phyloP scores from a whole-genome alignment of 1,140 invertebrate genomes.

The Ylistrum balloti region DNA sequence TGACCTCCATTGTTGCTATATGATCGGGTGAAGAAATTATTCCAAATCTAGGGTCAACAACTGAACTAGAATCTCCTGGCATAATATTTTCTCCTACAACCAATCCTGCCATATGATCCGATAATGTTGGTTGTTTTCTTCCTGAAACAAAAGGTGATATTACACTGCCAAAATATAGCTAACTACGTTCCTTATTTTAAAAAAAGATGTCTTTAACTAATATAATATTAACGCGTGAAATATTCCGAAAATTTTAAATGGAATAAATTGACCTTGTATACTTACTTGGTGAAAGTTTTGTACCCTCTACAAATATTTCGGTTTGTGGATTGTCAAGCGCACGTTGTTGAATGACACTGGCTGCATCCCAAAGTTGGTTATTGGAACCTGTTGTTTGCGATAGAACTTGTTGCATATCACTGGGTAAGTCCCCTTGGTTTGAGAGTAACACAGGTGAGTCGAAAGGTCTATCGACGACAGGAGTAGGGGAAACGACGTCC shows the following conservation, averaged over 20 bases:
- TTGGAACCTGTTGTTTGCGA: neutral
- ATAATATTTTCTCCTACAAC: neutral
- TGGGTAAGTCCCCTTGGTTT: neutral
- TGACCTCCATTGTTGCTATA: neutral
- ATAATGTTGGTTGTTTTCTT: neutral
- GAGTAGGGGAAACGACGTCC: neutral
- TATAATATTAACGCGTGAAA: neutral
- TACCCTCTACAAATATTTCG: neutral
- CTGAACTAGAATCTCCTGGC: neutral
- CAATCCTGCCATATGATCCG: neutral
- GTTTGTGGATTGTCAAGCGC: neutral
- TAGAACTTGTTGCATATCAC: neutral
- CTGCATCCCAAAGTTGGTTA: neutral
- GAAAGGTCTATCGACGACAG: neutral
- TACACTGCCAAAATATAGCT: neutral
- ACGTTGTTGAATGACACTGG: constrained; percentile 23
- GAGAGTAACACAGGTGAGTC: neutral
- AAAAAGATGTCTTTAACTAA: neutral
- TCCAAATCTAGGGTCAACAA: constrained; percentile 7
- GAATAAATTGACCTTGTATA: no score
- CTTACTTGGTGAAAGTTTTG: neutral
- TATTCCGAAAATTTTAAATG: no score
- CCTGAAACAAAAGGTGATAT: neutral
- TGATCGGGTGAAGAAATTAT: constrained; percentile 22
- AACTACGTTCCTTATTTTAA: neutral